These are phyloP conservation scores for Heterotis niloticus DNA, from an alignment of 2,113 vertebrate species.

Conservation along the genomic window DNA sequence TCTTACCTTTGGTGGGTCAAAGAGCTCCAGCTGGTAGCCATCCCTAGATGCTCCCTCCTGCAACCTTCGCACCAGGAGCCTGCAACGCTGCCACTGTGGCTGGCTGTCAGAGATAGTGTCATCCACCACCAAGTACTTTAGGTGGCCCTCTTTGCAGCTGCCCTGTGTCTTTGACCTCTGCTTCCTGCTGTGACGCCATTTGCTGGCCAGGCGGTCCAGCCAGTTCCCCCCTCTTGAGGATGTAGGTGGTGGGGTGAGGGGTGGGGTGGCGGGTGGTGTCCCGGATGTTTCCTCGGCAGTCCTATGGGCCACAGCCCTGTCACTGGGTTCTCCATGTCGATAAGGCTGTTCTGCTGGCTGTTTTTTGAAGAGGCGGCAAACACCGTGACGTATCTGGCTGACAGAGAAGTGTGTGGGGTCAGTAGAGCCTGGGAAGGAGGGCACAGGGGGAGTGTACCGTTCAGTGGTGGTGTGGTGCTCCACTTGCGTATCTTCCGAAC, in stretches of 20 bases:
- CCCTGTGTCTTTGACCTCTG: conserved; percentile 57
- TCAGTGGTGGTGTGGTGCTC: conserved; percentile 42
- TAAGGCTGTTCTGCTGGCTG: conserved; percentile 47
- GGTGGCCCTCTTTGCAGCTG: conserved; percentile 76
- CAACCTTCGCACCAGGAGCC: conserved; percentile 76
- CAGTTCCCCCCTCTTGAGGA: conserved; percentile 28
- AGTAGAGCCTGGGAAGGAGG: conserved; percentile 9
- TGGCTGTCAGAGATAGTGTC: conserved; percentile 83
- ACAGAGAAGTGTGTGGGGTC: conserved; percentile 70
- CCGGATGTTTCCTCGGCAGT: conserved; percentile 36
- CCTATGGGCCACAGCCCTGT: conserved; percentile 40
- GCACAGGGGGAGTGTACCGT: conserved; percentile 46
- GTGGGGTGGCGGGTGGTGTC: conserved; percentile 41
- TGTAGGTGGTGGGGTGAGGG: conserved; percentile 27
- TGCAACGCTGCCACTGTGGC: conserved; percentile 82
- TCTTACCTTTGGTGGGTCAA: conserved; percentile 92
- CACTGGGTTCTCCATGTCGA: conserved; percentile 42
- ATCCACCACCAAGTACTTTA: conserved; percentile 84
- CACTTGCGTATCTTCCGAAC: conserved; percentile 70
- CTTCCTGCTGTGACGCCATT: conserved; percentile 67
- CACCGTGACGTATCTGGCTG: conserved; percentile 72
- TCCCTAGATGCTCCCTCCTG: conserved; percentile 50
- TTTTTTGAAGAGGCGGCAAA: conserved; percentile 75
- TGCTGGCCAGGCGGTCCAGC: conserved; percentile 46
- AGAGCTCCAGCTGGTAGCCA: conserved; percentile 79